Percentiles rank a stretch among this genome's conserved stretches.
Evolutionary conservation across 2,797 vertebrate species (phyloP).

Genomic region (Dallia pectoralis): DNA sequence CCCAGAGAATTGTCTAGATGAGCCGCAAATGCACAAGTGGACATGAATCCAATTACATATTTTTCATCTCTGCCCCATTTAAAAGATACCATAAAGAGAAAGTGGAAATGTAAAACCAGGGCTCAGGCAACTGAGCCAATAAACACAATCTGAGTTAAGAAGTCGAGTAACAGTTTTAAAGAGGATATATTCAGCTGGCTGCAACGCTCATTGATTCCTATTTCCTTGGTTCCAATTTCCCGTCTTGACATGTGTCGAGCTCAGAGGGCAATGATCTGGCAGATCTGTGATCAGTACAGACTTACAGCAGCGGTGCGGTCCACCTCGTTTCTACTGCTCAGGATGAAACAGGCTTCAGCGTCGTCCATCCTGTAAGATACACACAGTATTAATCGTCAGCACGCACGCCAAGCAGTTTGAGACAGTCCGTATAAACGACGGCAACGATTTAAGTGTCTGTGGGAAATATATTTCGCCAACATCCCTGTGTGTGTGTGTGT

Average conservation of each 20-base stretch:
- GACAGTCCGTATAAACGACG: neutral
- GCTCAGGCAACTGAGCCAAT: neutral
- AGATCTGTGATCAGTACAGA: neutral
- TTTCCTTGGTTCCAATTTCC: no score
- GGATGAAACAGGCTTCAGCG: constrained; percentile 95
- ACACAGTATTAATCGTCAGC: neutral
- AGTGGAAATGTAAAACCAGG: neutral
- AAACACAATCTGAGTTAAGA: neutral
- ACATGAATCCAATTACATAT: neutral
- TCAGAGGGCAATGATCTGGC: constrained; percentile 1
- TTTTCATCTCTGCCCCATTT: neutral
- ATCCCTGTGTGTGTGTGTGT: neutral
- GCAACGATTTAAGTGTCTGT: neutral
- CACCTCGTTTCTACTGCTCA: constrained; percentile 96
- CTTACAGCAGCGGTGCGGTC: constrained; percentile 93
- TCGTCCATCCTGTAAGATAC: constrained; percentile 90
- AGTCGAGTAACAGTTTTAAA: neutral
- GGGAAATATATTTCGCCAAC: neutral
- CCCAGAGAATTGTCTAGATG: constrained; percentile 20
- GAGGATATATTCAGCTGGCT: neutral
- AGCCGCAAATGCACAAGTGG: neutral
- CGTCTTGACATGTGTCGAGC: neutral
- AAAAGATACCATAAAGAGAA: neutral
- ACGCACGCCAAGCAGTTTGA: neutral
- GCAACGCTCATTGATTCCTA: neutral